A percentile compares a stretch with the other conserved stretches of the same genome.
phyloP scores from a whole-genome alignment of 2,797 vertebrate genomes.

The Malurus splendens region DNA sequence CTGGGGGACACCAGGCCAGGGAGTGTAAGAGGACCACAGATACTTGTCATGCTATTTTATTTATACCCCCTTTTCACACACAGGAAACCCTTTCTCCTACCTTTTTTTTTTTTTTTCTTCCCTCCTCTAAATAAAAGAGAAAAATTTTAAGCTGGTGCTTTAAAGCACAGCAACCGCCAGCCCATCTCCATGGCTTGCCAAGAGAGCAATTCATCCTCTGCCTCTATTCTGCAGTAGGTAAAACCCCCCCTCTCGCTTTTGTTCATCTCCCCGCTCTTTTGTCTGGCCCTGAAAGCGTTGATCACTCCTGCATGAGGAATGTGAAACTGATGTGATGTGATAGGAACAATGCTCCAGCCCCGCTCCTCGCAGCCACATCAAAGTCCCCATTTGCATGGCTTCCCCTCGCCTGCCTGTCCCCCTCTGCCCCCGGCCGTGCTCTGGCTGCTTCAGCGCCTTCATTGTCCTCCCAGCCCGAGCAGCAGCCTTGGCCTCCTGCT shows the following conservation, averaged over 20 bases:
- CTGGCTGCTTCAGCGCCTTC: constrained; percentile 46
- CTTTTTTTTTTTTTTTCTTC: background rate
- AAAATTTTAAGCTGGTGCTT: constrained; percentile 48
- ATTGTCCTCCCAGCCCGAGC: constrained; percentile 11
- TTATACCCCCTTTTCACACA: background rate
- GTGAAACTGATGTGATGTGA: constrained; percentile 62
- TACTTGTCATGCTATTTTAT: background rate
- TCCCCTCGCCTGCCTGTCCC: constrained; percentile 36
- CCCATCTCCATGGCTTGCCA: constrained; percentile 48
- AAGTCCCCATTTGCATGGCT: constrained; percentile 54
- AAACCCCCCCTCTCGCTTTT: constrained; percentile 35
- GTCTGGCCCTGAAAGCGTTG: constrained; percentile 55
- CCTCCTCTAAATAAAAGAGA: constrained; percentile 1
- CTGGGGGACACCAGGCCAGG: background rate
- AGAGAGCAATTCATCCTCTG: constrained; percentile 58
- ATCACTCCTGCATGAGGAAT: constrained; percentile 65
- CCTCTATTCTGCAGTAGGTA: constrained; percentile 39
- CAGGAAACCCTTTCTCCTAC: constrained; percentile 7
- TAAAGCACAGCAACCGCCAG: constrained; percentile 32
- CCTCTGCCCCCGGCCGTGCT: constrained; percentile 17
- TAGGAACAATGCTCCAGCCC: constrained; percentile 41
- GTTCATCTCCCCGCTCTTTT: constrained; percentile 46
- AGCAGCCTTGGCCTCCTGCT: constrained; percentile 8
- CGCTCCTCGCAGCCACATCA: constrained; percentile 43
- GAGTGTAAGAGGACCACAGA: background rate